A percentile compares a stretch with the other conserved stretches of the same genome.
These are phyloP conservation scores for Desoria tigrina DNA, from an alignment of 2,888 invertebrate species.

Conservation along the genomic window DNA sequence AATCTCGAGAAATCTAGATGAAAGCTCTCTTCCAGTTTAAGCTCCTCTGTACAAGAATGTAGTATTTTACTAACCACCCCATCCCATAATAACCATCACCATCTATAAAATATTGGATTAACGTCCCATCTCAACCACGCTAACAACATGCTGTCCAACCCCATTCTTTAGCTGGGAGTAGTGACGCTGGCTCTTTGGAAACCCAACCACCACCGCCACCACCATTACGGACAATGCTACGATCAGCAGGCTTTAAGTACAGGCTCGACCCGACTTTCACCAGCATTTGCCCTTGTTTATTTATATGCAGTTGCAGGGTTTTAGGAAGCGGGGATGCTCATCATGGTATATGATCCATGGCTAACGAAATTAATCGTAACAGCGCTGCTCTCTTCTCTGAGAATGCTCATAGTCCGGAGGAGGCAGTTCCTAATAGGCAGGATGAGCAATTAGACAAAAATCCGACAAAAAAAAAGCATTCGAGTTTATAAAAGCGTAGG, in stretches of 20 bases:
- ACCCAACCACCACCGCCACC: conserved; percentile 22
- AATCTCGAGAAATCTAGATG: no score
- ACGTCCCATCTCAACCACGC: conserved; percentile 40
- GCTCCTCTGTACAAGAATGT: no score
- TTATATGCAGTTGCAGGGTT: no score
- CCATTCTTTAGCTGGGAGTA: conserved; percentile 24
- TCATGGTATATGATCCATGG: conserved; percentile 30
- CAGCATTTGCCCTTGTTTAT: no score
- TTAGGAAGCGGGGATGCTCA: background rate
- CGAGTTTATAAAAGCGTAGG: background rate
- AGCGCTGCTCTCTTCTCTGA: conserved; percentile 11
- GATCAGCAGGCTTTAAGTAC: no score
- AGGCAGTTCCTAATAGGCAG: no score
- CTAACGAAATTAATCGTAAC: conserved; percentile 22
- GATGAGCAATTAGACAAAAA: background rate
- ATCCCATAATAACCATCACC: conserved; percentile 48
- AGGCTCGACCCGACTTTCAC: no score
- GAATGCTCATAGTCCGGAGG: no score
- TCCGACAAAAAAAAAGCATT: background rate
- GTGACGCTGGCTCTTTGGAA: no score
- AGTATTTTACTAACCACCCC: conserved; percentile 33
- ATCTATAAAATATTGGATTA: conserved; percentile 48
- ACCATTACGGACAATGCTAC: background rate
- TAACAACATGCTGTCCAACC: conserved; percentile 27
- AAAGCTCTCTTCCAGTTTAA: no score